Evolutionary conservation across 2,797 vertebrate species (phyloP).

Genomic region (Strix occidentalis): DNA sequence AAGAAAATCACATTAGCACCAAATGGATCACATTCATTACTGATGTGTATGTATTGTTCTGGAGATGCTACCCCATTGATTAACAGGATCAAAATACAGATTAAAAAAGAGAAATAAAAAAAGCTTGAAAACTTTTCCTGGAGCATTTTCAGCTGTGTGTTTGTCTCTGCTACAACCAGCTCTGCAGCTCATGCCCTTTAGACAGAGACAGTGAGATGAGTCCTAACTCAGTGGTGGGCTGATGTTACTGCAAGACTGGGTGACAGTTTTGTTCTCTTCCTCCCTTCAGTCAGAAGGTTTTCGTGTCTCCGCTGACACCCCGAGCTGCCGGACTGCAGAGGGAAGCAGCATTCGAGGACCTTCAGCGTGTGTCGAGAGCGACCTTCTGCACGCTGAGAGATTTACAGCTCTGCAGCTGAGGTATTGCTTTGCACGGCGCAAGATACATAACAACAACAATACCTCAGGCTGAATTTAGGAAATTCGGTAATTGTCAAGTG

Average conservation of each 20-base stretch:
- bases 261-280: neutral
- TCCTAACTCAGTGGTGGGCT: neutral
- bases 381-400: neutral
- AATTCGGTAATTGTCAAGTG: slow-evolving; percentile 63
- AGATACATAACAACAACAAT: slow-evolving; percentile 40
- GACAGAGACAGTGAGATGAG: neutral
- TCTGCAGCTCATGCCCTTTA: neutral
- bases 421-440: neutral
- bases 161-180: neutral
- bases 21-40: neutral
- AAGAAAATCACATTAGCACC: neutral
- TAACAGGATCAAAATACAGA: neutral
- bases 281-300: neutral
- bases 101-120: neutral
- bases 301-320: neutral
- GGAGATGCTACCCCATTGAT: neutral
- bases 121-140: neutral
- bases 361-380: neutral
- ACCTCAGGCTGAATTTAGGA: slow-evolving; percentile 67
- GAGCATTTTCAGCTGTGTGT: neutral
- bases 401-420: neutral
- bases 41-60: neutral
- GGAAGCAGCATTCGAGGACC: neutral
- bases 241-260: neutral
- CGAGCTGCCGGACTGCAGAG: neutral